Conservation (phyloP, 2,113 vertebrate genomes). For the Catharus minimus region DNA sequence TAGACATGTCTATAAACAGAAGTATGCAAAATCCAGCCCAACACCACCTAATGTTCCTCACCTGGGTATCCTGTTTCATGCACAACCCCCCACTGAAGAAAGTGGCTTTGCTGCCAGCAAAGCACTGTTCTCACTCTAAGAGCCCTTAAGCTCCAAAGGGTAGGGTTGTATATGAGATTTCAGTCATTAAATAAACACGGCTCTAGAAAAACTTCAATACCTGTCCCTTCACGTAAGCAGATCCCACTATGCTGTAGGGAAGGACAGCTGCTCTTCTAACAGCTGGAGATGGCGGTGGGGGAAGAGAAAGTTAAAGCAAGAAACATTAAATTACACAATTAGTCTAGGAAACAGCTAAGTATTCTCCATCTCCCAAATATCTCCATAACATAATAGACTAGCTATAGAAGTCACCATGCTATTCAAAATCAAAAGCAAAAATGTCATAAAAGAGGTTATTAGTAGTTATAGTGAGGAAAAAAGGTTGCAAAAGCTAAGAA, state of each 20-base stretch:
- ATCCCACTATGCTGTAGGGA: slow-evolving; percentile 10
- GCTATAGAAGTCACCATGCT: background rate
- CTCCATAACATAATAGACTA: background rate
- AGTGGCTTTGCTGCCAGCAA: background rate
- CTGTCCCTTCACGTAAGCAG: slow-evolving; percentile 19
- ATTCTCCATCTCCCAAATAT: background rate
- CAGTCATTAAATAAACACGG: slow-evolving; percentile 45
- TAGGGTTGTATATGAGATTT: slow-evolving; percentile 22
- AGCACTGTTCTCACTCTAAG: background rate
- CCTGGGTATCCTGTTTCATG: slow-evolving; percentile 25
- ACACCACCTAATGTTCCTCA: background rate
- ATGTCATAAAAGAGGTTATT: background rate
- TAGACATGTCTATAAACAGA: slow-evolving; percentile 45
- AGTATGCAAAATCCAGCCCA: slow-evolving; percentile 42
- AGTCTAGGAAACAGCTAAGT: background rate
- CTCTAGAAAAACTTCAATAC: slow-evolving; percentile 17
- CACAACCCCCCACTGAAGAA: background rate
- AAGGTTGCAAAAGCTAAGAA: background rate
- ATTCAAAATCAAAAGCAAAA: background rate
- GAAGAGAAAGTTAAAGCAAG: background rate
- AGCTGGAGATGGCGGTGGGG: background rate
- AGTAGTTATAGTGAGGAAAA: background rate
- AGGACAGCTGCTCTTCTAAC: background rate
- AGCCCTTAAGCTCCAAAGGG: slow-evolving; percentile 19
- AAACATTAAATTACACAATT: background rate